phyloP scores from a whole-genome alignment of 2,888 invertebrate genomes.

The Pristionchus entomophagus region DNA sequence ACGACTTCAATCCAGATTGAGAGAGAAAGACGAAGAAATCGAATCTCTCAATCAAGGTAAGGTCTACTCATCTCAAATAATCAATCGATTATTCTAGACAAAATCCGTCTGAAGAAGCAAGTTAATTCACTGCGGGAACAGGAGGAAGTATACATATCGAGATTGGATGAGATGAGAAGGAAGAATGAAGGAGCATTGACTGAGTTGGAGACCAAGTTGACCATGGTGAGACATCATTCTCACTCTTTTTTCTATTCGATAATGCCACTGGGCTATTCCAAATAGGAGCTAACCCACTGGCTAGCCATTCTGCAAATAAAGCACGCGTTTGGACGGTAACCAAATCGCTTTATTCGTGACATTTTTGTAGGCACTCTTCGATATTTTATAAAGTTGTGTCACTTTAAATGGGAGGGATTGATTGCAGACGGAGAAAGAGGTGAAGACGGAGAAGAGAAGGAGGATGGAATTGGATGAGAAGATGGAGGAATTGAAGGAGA shows the following conservation, averaged over 20 bases:
- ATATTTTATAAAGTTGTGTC: too few species aligned
- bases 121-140: slow-evolving; percentile 2
- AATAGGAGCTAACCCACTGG: background rate
- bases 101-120: slow-evolving; percentile 16
- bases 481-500: slow-evolving; percentile 30
- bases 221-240: background rate
- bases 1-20: slow-evolving; percentile 19
- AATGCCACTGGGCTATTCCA: background rate
- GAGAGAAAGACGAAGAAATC: slow-evolving; percentile 20
- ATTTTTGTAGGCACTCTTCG: too few species aligned
- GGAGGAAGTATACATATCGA: slow-evolving; percentile 11
- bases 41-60: background rate
- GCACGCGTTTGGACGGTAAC: too few species aligned
- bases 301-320: background rate
- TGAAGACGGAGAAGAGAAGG: slow-evolving; percentile 8
- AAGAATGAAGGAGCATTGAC: background rate
- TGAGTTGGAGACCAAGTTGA: background rate
- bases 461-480: slow-evolving; percentile 3
- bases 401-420: too few species aligned
- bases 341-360: too few species aligned
- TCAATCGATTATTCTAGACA: background rate
- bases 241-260: too few species aligned
- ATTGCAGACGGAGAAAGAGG: slow-evolving; percentile 14
- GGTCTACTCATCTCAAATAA: background rate
- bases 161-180: slow-evolving; percentile 10